Evolutionary conservation across 2,888 invertebrate genomes (phyloP), one percentile per base, ranked within the genome.

Genomic region (Girardia tigrina): DNA sequence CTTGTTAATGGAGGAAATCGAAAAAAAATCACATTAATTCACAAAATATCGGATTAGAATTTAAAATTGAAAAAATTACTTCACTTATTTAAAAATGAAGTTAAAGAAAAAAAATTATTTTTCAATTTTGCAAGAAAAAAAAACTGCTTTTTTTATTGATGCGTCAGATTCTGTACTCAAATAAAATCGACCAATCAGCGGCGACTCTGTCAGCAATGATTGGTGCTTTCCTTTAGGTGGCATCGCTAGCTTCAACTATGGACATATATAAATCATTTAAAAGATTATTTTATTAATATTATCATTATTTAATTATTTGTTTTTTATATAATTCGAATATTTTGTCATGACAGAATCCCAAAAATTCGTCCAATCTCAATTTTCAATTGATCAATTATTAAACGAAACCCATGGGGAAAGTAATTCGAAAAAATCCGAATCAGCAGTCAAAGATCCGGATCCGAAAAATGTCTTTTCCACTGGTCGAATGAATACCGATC

Each of bases 11-110:
- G n/a, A 56, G n/a, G 56, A 56, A 16, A 16, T 6, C 56, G 23
- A 56, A 56, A 56, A 56, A 56, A 56, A 56, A 8, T 23, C 23
- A 56, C 56, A 56, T 4, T 23, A 56, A 20, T 56, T 56, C 23
- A 56, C 56, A 56, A 12, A 56, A 56, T 56, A 56, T 56, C 56
- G 56, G 56, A 56, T 56, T 56, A 56, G 4, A 56, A 56, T 56
- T 56, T 56, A 16, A 56, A 56, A 56, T 56, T 56, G n/a, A 56
- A 56, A 56, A 56, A 56, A 56, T 56, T 56, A 56, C 56, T 56
- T 56, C 23, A 56, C 56, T 56, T 36, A 4, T n/a, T n/a, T n/a
- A n/a, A n/a, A n/a, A 56, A 8, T 56, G 4, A 16, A 56, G n/a
- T 56, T 56, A 56, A 56, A 56, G 56, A n/a, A 56, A 56, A 56